Evolutionary conservation across 1,140 invertebrate genomes (phyloP).

Genomic region (Drosophila repleta): DNA sequence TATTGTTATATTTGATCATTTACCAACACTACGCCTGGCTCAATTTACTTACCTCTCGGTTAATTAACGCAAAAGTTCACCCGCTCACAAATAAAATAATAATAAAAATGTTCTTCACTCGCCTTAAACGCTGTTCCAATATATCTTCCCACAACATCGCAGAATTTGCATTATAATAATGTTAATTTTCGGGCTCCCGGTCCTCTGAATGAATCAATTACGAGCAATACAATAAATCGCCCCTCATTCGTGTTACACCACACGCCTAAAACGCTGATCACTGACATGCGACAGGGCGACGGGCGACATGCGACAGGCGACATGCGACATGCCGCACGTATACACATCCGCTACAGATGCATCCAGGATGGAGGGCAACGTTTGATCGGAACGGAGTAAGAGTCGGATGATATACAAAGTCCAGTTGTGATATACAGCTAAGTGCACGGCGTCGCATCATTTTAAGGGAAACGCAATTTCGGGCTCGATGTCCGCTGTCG

Average conservation of each 20-base stretch:
- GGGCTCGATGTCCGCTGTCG: slow-evolving; percentile 54
- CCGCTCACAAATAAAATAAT: not conserved
- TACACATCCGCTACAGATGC: slow-evolving; percentile 8
- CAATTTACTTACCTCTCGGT: not conserved
- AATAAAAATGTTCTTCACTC: no score
- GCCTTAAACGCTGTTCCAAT: no score
- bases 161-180: not conserved
- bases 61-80: not conserved
- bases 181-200: not conserved
- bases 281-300: slow-evolving; percentile 13
- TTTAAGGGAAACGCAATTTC: slow-evolving; percentile 5
- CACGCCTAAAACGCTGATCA: slow-evolving; percentile 9
- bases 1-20: no score
- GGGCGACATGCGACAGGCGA: no score
- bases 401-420: not conserved
- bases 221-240: slow-evolving; percentile 9
- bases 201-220: slow-evolving; percentile 34
- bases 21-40: not conserved
- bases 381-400: not conserved
- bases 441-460: not conserved
- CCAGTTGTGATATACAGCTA: slow-evolving; percentile 1
- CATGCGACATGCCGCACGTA: slow-evolving; percentile 4
- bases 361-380: not conserved
- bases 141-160: not conserved
- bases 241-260: slow-evolving; percentile 16